Evolutionary conservation across 1,140 invertebrate species (phyloP), one percentile per base, ranked within the genome.

Genomic region (Eupeodes corollae): DNA sequence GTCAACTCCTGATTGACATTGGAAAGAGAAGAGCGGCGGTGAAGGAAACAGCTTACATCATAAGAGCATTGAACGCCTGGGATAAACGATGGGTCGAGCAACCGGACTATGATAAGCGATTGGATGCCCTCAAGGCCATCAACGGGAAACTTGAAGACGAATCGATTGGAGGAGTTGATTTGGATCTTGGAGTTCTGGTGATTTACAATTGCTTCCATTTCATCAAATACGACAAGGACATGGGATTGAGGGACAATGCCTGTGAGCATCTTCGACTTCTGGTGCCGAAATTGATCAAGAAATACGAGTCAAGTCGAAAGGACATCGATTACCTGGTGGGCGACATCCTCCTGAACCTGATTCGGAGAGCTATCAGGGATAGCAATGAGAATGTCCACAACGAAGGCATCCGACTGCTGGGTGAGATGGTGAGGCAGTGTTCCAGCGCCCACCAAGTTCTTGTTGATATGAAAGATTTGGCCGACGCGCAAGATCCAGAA

Each of bases 21-120:
- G 71, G 75, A 9, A 68, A 74, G 35, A 73, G 63, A 32, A 47
- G 62, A 34, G 63, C 56, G 34, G 53, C 59, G 46, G 46, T 52
- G 10, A 56, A 58, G 9, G 37, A 49, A 15, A 37, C 48, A 10
- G 16, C 32, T 0, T 19, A 40, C 8, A 51, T 86, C 6, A 66
- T 88, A 6, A 58, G 57, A 5, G 74, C 85, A 57, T 72, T 98
- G 32, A 97, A 97, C 72, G 79, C 91, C 0, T 95, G 79, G 74
- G 86, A 96, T 69, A 70, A 74, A 16, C 78, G 80, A 46, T 86
- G 86, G 78, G 74, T 95, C 8, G 91, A 96, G 52, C 91, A 97
- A 60, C 90, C 93, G 0, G 91, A 98, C 69, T 93, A 88, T 60
- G 78, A 87, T 39, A 75, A 74, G 49, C 74, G 94, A 53, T 65